Evolutionary conservation across 1,140 invertebrate genomes (phyloP), one percentile per base, ranked within the genome.

Genomic region (Eupeodes corollae): DNA sequence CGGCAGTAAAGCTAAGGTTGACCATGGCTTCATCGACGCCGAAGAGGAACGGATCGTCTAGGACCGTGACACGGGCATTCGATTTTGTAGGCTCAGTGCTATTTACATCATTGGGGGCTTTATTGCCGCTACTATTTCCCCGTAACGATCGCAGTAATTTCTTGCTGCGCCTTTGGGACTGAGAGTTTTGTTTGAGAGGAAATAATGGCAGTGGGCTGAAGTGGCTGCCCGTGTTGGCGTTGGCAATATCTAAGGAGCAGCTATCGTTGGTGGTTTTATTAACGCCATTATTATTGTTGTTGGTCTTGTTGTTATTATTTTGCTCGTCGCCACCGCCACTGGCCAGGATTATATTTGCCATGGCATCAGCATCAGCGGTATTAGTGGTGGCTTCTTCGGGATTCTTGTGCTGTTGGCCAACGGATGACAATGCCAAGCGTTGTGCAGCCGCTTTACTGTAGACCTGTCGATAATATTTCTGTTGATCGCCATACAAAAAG

Each of bases 401-500:
- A 37, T 37, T 16, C 11, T 21, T 18, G 16, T 18, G 40, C 11
- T 42, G n/a, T n/a, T n/a, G 40, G 21, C n/a, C 19, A 16, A 51
- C 33, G 19, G 44, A 50, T 43, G 57, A 58, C 50, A 55, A 52
- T 69, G 66, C 58, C 69, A 72, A 52, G 63, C 71, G 42, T 63
- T 67, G 67, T 67, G 77, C 64, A 44, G 64, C 64, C 55, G 77
- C 73, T 58, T 76, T 79, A 11, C 80, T 82, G 63, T 88, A 88
- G 35, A 87, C 64, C 56, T 86, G 83, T 57, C 84, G 71, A 70
- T 87, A 87, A 67, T 86, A 83, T 60, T 86, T 86, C 61, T 85
- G 82, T 64, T 88, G 85, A 61, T 87, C 84, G 21, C 84, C 84
- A 59, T 88, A 84, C 71, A 88, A 82, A 79, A 83, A 87, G 61